Base-by-base conservation (phyloP, 2,113 vertebrate genomes). In the Phalacrocorax carbo region DNA sequence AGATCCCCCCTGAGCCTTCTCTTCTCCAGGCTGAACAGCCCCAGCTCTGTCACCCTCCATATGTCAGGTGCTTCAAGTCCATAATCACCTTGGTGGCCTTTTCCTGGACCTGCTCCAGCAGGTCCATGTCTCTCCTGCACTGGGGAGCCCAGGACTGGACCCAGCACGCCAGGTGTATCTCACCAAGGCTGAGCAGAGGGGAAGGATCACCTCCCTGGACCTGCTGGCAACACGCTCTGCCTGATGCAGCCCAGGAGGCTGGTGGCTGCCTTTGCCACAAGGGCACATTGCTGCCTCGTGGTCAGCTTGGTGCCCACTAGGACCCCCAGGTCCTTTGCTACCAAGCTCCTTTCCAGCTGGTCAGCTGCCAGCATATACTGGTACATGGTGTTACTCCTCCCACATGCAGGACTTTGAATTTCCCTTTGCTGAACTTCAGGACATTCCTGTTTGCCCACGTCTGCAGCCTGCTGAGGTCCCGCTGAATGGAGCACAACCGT, bases 141-240 rank as follows among this genome's bases (percentile, higher is more conserved):
- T 38, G 42, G 14, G 23, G 23, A 83, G 34, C 36, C 21, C 55
- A 30, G 86, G 36, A n/a, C 46, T 57, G 66, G 58, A 42, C 23
- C 15, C 32, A 16, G 32, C 20, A 46, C 27, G 20, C 61, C 66
- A 14, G 60, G 6, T 29, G 29, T 54, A n/a, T 30, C 88, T 38
- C 83, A 51, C 46, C 65, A n/a, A 46, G 2, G 58, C 61, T 62
- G 61, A 73, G 49, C 36, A 75, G 55, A 80, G 36, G 26, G 42
- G 36, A 58, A 69, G 55, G 42, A 48, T 65, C 42, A 16, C 2
- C 23, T 42, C 38, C 22, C 18, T 44, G 1, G 0, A 30, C 34
- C 10, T 26, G 15, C 62, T 57, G 36, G 13, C 42, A 36, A 2
- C 1, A 2, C 1, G 3, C n/a, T 75, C 46, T 36, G 32, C 52